Conservation (phyloP, 2,888 invertebrate species). For the Agrypnus murinus region DNA sequence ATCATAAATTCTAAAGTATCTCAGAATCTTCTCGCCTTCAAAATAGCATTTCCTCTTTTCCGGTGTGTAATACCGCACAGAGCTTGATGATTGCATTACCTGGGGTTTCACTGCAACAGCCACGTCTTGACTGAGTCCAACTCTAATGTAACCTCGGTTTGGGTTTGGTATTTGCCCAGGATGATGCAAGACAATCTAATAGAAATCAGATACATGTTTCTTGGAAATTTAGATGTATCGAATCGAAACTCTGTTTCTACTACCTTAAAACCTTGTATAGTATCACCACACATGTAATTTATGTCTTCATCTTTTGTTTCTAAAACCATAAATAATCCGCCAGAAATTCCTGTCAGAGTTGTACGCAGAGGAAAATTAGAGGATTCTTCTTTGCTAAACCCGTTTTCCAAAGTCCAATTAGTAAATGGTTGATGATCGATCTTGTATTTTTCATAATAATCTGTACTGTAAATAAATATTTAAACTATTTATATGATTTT, state of each 20-base stretch:
- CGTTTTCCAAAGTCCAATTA: constrained; percentile 77
- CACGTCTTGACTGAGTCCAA: constrained; percentile 78
- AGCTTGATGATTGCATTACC: constrained; percentile 80
- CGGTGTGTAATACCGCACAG: constrained; percentile 76
- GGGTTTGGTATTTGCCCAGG: constrained; percentile 78
- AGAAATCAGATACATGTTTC: too few relatives aligned
- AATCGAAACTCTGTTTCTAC: too few relatives aligned
- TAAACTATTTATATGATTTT: background rate
- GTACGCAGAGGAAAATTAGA: constrained; percentile 81
- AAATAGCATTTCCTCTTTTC: constrained; percentile 78
- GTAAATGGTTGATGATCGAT: background rate
- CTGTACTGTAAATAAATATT: background rate
- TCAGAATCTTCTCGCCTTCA: constrained; percentile 76
- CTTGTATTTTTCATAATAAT: background rate
- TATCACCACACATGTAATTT: constrained; percentile 74
- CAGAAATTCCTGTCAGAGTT: constrained; percentile 57
- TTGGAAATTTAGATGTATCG: too few relatives aligned
- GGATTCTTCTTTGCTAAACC: constrained; percentile 74
- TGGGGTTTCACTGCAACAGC: constrained; percentile 80
- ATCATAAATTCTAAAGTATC: constrained; percentile 78
- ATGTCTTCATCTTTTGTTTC: constrained; percentile 74
- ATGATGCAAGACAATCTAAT: constrained; percentile 57
- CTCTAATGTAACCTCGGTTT: constrained; percentile 77
- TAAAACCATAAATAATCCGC: constrained; percentile 73
- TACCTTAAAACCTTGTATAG: constrained; percentile 37